Percentiles rank a stretch among this genome's conserved stretches.
These are phyloP conservation scores for Drosophila sproati DNA, from an alignment of 1,140 invertebrate genomes.

Conservation along the genomic window DNA sequence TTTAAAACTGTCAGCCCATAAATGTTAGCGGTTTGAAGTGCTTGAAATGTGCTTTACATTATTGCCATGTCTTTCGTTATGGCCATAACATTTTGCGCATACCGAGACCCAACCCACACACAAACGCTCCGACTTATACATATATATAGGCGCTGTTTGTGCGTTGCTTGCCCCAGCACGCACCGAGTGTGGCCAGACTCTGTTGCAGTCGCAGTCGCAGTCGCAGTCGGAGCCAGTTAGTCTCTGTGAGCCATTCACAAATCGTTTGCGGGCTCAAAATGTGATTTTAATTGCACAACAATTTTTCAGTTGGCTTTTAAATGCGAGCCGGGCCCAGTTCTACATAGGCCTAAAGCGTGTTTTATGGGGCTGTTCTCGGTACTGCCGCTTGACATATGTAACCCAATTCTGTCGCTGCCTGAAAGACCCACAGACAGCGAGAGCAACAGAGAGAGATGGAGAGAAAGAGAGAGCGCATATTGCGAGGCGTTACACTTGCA, in stretches of 20 bases:
- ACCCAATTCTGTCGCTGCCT: slow-evolving; percentile 74
- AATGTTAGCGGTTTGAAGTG: slow-evolving; percentile 36
- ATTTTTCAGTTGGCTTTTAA: slow-evolving; percentile 51
- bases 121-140: slow-evolving; percentile 37
- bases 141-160: slow-evolving; percentile 11
- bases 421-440: background rate
- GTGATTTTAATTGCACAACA: slow-evolving; percentile 81
- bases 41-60: slow-evolving; percentile 50
- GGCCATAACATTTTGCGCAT: slow-evolving; percentile 80
- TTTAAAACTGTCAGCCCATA: slow-evolving; percentile 34
- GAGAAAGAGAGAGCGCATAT: slow-evolving; percentile 14
- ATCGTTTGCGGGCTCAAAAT: slow-evolving; percentile 60
- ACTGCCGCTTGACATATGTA: slow-evolving; percentile 61
- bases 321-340: slow-evolving; percentile 63
- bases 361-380: slow-evolving; percentile 40
- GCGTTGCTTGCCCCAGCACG: slow-evolving; percentile 57
- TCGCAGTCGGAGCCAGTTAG: slow-evolving; percentile 21
- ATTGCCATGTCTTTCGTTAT: slow-evolving; percentile 69
- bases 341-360: slow-evolving; percentile 61
- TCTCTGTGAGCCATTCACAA: slow-evolving; percentile 54
- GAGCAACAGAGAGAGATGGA: background rate
- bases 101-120: slow-evolving; percentile 56
- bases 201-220: slow-evolving; percentile 12
- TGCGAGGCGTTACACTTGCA: slow-evolving; percentile 64
- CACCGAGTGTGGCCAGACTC: slow-evolving; percentile 46